Evolutionary conservation across 2,888 invertebrate species (phyloP).

Genomic region (Cecidostiba fungosa): DNA sequence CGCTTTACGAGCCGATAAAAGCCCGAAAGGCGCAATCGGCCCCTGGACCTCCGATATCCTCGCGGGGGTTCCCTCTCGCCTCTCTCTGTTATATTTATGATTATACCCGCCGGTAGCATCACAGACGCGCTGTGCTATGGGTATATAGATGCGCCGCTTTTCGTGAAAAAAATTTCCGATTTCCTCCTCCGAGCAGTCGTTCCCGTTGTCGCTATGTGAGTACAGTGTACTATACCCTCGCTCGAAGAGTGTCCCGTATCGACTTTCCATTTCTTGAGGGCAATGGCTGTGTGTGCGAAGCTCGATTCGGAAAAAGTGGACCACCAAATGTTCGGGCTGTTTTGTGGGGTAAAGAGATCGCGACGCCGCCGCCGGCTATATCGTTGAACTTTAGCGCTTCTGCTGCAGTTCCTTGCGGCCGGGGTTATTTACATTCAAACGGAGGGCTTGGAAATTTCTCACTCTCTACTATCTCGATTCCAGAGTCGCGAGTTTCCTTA

Average conservation of each 20-base stretch:
- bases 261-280: constrained; percentile 54
- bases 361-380: neutral
- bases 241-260: constrained; percentile 33
- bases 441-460: neutral
- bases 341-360: constrained; percentile 16
- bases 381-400: constrained; percentile 11
- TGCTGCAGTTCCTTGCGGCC: neutral
- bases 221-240: neutral
- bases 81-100: constrained; percentile 68
- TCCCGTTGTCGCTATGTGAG: neutral
- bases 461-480: neutral
- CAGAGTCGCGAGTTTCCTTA: neutral
- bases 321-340: constrained; percentile 26
- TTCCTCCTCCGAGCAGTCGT: neutral
- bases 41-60: constrained; percentile 64
- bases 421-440: neutral
- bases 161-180: constrained; percentile 57
- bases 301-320: constrained; percentile 45
- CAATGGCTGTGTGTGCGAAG: neutral
- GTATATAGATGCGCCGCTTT: neutral
- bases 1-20: constrained; percentile 72
- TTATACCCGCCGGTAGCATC: constrained; percentile 66
- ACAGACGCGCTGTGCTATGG: no score
- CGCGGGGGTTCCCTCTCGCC: constrained; percentile 59
- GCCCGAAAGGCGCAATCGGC: constrained; percentile 65